Conservation (phyloP, 2,888 invertebrate species). For the Merodon equestris region DNA sequence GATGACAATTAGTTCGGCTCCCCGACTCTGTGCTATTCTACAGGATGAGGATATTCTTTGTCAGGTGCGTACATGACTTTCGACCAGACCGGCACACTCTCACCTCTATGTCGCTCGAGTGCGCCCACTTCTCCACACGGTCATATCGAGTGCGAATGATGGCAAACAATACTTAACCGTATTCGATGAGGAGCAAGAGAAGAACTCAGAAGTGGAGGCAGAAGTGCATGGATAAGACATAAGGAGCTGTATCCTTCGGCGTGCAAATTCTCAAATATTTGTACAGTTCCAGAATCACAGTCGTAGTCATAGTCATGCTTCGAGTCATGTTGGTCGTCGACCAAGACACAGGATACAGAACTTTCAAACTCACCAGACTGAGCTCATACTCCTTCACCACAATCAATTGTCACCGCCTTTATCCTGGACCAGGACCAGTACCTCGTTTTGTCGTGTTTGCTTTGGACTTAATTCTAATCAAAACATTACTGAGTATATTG, state of each 20-base stretch:
- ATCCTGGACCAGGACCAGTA: slow-evolving; percentile 14
- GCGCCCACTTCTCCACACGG: slow-evolving; percentile 14
- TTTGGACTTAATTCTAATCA: slow-evolving; percentile 65
- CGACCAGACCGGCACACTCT: slow-evolving; percentile 23
- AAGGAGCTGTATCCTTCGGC: slow-evolving; percentile 56
- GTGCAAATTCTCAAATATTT: slow-evolving; percentile 68
- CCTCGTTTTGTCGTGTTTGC: slow-evolving; percentile 51
- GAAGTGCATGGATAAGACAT: slow-evolving; percentile 48
- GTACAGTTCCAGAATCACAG: slow-evolving; percentile 32
- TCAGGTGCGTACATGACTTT: slow-evolving; percentile 59
- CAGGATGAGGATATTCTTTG: slow-evolving; percentile 39
- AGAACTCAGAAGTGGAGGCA: slow-evolving; percentile 10
- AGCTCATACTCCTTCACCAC: no score
- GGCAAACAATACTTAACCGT: slow-evolving; percentile 66
- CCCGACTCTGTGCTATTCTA: not conserved
- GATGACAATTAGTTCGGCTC: slow-evolving; percentile 59
- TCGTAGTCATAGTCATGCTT: no score
- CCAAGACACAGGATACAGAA: slow-evolving; percentile 27
- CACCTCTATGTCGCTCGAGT: slow-evolving; percentile 28
- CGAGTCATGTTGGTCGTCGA: slow-evolving; percentile 32
- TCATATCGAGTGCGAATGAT: slow-evolving; percentile 29
- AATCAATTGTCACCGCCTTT: not conserved
- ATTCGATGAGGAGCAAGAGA: slow-evolving; percentile 46
- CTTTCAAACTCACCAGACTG: no score
- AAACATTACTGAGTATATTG: slow-evolving; percentile 53